Conservation (phyloP, 1,140 invertebrate genomes). For the Brachionus koreanus region DNA sequence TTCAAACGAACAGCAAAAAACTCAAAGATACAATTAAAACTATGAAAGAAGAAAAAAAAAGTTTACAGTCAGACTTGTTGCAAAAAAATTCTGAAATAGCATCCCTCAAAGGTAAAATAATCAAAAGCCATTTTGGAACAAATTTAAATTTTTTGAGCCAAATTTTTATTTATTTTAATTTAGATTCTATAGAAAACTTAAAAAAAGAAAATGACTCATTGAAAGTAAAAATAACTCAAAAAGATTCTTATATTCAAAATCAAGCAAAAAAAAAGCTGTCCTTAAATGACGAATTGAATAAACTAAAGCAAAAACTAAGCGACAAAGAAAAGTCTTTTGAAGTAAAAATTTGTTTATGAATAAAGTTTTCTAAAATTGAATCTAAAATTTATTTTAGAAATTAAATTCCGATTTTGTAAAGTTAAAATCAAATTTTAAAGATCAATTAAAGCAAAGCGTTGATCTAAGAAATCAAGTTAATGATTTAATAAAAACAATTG, state of each 20-base stretch:
- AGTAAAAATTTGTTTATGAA: neutral
- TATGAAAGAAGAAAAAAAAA: neutral
- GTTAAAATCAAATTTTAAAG: constrained; percentile 25
- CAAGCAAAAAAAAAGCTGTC: neutral
- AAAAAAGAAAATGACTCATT: neutral
- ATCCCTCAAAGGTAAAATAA: neutral
- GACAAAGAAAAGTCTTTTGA: neutral
- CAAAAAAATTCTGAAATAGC: neutral
- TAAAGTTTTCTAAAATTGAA: neutral
- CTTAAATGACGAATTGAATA: neutral
- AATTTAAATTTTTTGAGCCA: neutral
- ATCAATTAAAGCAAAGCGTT: neutral
- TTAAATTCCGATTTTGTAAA: neutral
- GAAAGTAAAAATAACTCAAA: neutral
- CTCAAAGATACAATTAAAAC: neutral
- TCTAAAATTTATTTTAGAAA: neutral
- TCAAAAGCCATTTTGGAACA: no score
- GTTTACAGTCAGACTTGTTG: neutral
- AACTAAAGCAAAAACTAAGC: neutral
- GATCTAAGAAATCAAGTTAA: neutral
- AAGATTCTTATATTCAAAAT: constrained; percentile 11
- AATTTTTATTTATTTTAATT: neutral
- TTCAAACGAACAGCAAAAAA: constrained; percentile 1
- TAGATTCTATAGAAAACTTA: neutral
- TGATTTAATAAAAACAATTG: neutral